Base-by-base conservation (phyloP, 2,888 invertebrate genomes). In the Girardia tigrina region DNA sequence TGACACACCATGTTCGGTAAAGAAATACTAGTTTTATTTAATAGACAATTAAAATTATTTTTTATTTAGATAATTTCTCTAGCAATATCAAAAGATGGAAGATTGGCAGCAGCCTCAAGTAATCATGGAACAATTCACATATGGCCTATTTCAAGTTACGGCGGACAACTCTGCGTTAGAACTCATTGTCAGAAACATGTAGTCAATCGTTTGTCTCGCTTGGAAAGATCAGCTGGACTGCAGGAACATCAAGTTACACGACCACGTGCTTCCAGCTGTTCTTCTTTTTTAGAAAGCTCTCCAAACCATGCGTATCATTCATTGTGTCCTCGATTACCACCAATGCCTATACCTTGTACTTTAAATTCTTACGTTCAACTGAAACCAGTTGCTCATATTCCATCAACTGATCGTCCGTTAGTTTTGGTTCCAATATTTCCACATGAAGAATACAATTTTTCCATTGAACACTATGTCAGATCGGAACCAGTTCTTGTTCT, bases 71-170 rank as follows among this genome's bases (percentile, higher is more conserved):
- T 88, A n/a, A 86, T 90, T 87, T 91, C 94, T 82, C 90, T 94
- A 83, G 88, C 90, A 73, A 92, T 97, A 82, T 92, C 94, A 0
- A 87, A 89, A 77, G 97, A 98, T 86, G 90, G 84, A 28, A 89
- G 98, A 75, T 99, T 97, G 97, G 90, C 92, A n/a, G 91, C 94
- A 0, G 89, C 97, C 2, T 92, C 92, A 56, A 94, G 97, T 0
- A 88, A 94, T 76, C 89, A 94, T 78, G 98, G 97, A 78, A 98
- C 98, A 0, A 94, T 94, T 29, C 98, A 98, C 85, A 90, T 98
- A 78, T 98, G 95, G 86, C 93, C 97, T 12, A 88, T 98, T 72
- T 92, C 92, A 20, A 92, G 97, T 23, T 98, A 97, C 84, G 95
- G 95, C 79, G 85, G 97, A 73, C 87, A 90, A 75, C 89, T 91